Base-by-base conservation (phyloP, 2,888 invertebrate genomes). In the Synanthedon formicaeformis region DNA sequence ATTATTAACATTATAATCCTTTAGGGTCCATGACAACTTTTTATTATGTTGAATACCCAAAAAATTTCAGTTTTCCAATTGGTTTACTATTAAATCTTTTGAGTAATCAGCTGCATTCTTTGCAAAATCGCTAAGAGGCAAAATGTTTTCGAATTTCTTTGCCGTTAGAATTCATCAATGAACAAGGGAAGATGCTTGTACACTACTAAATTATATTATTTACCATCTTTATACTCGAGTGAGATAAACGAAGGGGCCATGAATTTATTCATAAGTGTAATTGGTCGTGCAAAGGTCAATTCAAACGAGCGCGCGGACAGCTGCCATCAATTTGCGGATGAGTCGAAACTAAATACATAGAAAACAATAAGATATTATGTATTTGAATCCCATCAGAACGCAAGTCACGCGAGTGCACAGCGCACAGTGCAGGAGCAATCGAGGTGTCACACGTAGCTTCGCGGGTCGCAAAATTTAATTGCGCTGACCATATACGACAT, bases 401-500 rank as follows among this genome's bases (percentile, higher is more conserved):
- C 11, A 10, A 10, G 34, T 34, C 8, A 34, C 8, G 12, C n/a
- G 45, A 45, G 6, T 45, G 45, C 45, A 45, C 14, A 45, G 49
- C 16, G 49, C 51, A 54, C 48, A 52, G 49, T 54, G 52, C 48
- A 34, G 41, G 40, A 14, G 41, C 51, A 10, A 52, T 41, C 56
- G 56, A 51, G 52, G 50, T 54, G 56, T 56, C 54, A 53, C 52
- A 13, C 50, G 41, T 54, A 51, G 51, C 52, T 56, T 54, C 52
- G 54, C 51, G 51, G 27, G 54, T 16, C 50, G 50, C 16, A 23
- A 50, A 23, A 23, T 23, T 50, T 50, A 23, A 50, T 50, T 45
- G 45, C 45, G 8, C 13, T 1, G 45, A n/a, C 13, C 45, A 34
- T 34, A 34, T 14, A 45, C 45, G 45, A 45, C 45, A 45, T 45